A percentile compares a stretch with the other conserved stretches of the same genome.
Evolutionary conservation across 2,888 invertebrate genomes (phyloP).

Genomic region (Ernsta delagoae): DNA sequence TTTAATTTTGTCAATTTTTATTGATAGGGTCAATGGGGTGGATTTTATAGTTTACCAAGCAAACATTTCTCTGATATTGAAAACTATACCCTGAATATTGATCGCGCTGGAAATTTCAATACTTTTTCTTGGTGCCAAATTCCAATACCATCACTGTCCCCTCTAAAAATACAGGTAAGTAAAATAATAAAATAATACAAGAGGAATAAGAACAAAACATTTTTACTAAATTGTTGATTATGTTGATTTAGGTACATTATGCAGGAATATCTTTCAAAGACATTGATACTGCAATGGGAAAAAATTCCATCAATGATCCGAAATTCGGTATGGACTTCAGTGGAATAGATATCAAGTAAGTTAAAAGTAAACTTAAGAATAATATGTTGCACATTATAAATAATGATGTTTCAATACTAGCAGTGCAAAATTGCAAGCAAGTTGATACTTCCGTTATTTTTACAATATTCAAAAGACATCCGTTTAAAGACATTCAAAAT

Average conservation of each 20-base stretch:
- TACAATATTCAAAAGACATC: no score
- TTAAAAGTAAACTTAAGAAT: background rate
- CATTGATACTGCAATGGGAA: slow-evolving; percentile 1
- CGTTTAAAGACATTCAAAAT: background rate
- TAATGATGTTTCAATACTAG: no score
- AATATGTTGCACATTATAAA: no score
- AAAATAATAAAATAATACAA: background rate
- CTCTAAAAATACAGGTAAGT: slow-evolving; percentile 10
- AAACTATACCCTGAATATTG: slow-evolving; percentile 8
- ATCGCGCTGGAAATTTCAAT: background rate
- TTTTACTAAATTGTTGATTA: background rate
- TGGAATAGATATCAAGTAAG: slow-evolving; percentile 27
- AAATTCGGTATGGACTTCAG: slow-evolving; percentile 38
- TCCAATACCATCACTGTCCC: background rate
- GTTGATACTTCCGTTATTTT: no score
- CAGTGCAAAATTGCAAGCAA: no score
- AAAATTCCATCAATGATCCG: background rate
- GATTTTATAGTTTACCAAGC: slow-evolving; percentile 3
- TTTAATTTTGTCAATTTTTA: background rate
- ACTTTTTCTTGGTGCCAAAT: slow-evolving; percentile 6
- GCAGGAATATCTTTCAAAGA: slow-evolving; percentile 24
- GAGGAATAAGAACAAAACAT: background rate
- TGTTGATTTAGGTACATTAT: slow-evolving; percentile 36
- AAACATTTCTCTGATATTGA: background rate
- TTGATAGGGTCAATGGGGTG: slow-evolving; percentile 19